A percentile compares a stretch with the other conserved stretches of the same genome.
These are phyloP conservation scores for Jacana jacana DNA, from an alignment of 2,113 vertebrate genomes.

Conservation along the genomic window DNA sequence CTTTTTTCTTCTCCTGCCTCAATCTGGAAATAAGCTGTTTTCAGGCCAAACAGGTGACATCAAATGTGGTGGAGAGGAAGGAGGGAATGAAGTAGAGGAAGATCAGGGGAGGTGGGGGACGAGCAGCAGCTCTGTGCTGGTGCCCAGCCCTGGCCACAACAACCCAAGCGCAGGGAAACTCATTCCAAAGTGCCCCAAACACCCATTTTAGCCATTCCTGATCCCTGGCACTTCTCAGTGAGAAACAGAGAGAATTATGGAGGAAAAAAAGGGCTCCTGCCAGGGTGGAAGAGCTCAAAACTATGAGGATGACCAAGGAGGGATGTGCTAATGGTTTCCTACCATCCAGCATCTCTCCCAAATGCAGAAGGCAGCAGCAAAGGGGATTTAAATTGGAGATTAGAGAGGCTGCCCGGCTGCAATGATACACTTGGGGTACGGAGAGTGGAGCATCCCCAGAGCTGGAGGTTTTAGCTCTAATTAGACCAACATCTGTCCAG, in stretches of 20 bases:
- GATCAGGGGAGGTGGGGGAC: background rate
- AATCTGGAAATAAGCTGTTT: background rate
- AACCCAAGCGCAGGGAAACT: background rate
- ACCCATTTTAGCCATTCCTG: background rate
- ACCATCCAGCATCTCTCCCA: background rate
- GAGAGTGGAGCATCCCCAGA: background rate
- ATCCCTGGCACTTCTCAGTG: background rate
- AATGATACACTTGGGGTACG: fast-evolving
- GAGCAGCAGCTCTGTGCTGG: fast-evolving
- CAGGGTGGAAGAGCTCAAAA: background rate
- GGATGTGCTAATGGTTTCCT: background rate
- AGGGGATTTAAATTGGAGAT: slow-evolving; percentile 14
- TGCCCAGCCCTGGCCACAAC: background rate
- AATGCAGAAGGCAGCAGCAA: background rate
- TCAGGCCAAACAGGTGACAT: background rate
- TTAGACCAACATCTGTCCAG: background rate
- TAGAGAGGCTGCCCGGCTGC: background rate
- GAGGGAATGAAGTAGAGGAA: background rate
- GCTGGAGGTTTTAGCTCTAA: background rate
- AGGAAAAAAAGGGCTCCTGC: background rate
- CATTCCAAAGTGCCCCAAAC: background rate
- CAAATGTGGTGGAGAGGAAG: background rate
- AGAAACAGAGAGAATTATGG: background rate
- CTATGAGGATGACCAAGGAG: background rate
- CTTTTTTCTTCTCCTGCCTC: background rate